phyloP scores from a whole-genome alignment of 2,797 vertebrate species.

The Acrocephalus scirpaceus region DNA sequence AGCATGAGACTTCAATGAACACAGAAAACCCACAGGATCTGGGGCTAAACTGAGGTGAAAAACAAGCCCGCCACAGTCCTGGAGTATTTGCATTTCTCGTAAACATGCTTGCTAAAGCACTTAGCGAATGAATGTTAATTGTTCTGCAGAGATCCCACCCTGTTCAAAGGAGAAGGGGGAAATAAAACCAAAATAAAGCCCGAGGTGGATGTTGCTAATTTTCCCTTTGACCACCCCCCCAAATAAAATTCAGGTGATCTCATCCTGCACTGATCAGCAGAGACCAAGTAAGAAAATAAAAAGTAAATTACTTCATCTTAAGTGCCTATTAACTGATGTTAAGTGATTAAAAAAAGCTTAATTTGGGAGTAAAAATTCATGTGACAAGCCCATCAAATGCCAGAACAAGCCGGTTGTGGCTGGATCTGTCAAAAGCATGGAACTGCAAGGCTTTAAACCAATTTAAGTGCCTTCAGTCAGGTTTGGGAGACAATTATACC shows the following conservation, averaged over 20 bases:
- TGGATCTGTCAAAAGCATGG: background rate
- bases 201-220: background rate
- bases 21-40: background rate
- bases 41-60: background rate
- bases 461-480: background rate
- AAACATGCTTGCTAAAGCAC: constrained; percentile 1
- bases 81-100: constrained; percentile 11
- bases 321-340: background rate
- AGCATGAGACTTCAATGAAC: fast-evolving
- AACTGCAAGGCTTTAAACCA: background rate
- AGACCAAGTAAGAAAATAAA: background rate
- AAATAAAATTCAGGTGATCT: constrained; percentile 37
- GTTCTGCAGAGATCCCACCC: background rate
- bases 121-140: background rate
- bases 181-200: background rate
- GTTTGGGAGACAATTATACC: background rate
- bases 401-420: background rate
- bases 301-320: constrained; percentile 45
- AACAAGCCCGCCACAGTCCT: background rate
- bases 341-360: background rate
- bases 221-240: background rate
- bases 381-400: background rate
- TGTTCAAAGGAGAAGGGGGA: background rate
- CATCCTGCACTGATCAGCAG: background rate
- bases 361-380: background rate